Evolutionary conservation across 2,113 vertebrate species (phyloP), one percentile per base, ranked within the genome.

Genomic region (Dascyllus trimaculatus): DNA sequence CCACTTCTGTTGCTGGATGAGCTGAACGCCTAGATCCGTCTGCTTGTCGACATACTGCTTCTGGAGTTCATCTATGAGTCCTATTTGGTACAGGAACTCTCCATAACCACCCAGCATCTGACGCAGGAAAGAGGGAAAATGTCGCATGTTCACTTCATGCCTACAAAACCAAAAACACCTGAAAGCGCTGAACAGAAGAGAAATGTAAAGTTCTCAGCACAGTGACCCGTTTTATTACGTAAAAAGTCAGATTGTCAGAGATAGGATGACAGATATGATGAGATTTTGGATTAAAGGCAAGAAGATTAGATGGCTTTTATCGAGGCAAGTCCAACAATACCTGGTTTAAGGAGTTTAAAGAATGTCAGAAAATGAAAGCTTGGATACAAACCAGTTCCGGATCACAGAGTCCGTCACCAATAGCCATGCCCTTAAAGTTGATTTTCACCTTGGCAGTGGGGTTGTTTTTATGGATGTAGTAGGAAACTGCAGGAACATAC

Each of bases 381-480:
- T 9, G 24, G 22, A 74, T 22, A 91, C 90, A 4, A 84, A 96
- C 96, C 79, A 94, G 43, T 86, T 96, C 96, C 26, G 96, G 96
- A 81, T 98, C 96, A 85, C 91, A 96, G 46, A 97, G 94, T 0
- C 93, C 94, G 4, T 95, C 91, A 57, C 95, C 94, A 2, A 96
- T 94, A 68, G 93, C 95, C 81, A 96, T 93, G 48, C 96, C 95
- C 84, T 94, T 95, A 51, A 99, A 93, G 89, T 83, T 96, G 80
- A 96, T 96, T 83, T 94, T 95, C 78, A 93, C 71, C 51, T 93
- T 89, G 9, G 88, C 92, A 0, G 48, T 75, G 9, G 94, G 92
- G 75, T 96, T 97, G 90, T 92, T 87, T n/a, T 81, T 89, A 60
- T 97, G 96, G 92, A 96, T 96, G 76, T 94, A 96, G 87, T 94